Base-by-base conservation (phyloP, 2,797 vertebrate genomes). In the Crocidura indochinensis region DNA sequence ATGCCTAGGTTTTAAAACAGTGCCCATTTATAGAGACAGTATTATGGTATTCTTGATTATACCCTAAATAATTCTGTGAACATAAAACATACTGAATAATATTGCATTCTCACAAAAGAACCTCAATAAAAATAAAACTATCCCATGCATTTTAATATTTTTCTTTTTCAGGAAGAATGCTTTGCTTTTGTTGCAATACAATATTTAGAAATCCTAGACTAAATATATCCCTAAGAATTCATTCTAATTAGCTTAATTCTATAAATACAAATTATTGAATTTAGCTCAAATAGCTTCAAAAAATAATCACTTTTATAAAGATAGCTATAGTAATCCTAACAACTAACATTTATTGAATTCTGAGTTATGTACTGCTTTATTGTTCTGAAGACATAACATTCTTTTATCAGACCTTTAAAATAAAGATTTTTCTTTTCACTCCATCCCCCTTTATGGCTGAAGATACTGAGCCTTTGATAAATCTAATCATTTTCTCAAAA, bases 1-100 rank as follows among this genome's bases (percentile, higher is more conserved):
- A 92, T 83, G 87, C 88, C 84, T 96, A 71, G 73, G 95, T 97
- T 97, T 96, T 96, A 96, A 97, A 97, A 96, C 94, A 92, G 96
- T 94, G 73, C 26, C 68, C 97, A 77, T 94, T 97, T 97, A 96
- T 95, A 79, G 87, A 95, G 90, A 93, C 84, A 85, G 89, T 24
- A 4, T 95, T 95, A 96, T 64, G 94, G 76, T 47, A 97, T 95
- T 90, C 86, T 95, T 97, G 96, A 97, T 96, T 95, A 81, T 82
- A 77, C 73, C 56, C 83, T 96, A 94, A 97, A 96, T 96, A 97
- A 97, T 96, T 96, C 95, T 91, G 92, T 92, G 93, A 96, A 91
- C 96, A 93, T 95, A 96, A 93, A 96, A 86, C 94, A 94, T 95
- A 80, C 78, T 69, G 93, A 93, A 75, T 87, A 95, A 93, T 10